Evolutionary conservation across 1,140 invertebrate species (phyloP).

Genomic region (Lethrus apterus): DNA sequence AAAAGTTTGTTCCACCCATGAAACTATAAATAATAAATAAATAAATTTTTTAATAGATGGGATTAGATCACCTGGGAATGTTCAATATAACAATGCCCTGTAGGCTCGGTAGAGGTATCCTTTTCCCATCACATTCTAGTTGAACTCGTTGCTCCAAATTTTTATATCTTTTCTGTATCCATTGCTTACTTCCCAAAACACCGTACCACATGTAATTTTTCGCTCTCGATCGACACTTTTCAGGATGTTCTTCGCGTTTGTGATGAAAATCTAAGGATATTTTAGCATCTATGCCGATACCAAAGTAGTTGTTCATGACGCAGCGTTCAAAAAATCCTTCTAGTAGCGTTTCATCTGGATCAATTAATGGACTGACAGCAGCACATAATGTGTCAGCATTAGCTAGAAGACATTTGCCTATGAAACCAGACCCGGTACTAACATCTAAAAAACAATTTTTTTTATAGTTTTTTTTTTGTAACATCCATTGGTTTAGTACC

Average conservation of each 20-base stretch:
- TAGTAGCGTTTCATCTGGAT: slow-evolving; percentile 80
- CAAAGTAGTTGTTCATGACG: slow-evolving; percentile 99
- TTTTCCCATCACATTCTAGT: slow-evolving; percentile 85
- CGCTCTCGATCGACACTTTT: slow-evolving; percentile 89
- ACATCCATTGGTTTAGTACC: too few species aligned
- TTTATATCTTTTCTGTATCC: slow-evolving; percentile 85
- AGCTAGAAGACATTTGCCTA: slow-evolving; percentile 85
- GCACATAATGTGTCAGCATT: slow-evolving; percentile 96
- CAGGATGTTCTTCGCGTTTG: slow-evolving; percentile 94
- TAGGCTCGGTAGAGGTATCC: slow-evolving; percentile 84
- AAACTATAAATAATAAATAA: slow-evolving; percentile 63
- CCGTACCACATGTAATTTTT: slow-evolving; percentile 98
- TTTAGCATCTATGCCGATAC: slow-evolving; percentile 98
- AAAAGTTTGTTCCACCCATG: slow-evolving; percentile 98
- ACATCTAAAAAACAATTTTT: slow-evolving; percentile 50
- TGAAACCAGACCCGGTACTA: slow-evolving; percentile 63
- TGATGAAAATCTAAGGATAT: slow-evolving; percentile 97
- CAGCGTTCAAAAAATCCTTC: slow-evolving; percentile 91
- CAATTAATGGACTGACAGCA: slow-evolving; percentile 86
- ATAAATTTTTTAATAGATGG: slow-evolving; percentile 6
- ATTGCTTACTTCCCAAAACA: slow-evolving; percentile 88
- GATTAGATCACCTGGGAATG: slow-evolving; percentile 73
- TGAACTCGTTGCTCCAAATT: slow-evolving; percentile 94
- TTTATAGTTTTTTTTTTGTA: too few species aligned
- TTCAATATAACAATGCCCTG: slow-evolving; percentile 97